A percentile compares a stretch with the other conserved stretches of the same genome.
phyloP scores from a whole-genome alignment of 2,888 invertebrate genomes.

The Bursaphelenchus okinawaensis region DNA sequence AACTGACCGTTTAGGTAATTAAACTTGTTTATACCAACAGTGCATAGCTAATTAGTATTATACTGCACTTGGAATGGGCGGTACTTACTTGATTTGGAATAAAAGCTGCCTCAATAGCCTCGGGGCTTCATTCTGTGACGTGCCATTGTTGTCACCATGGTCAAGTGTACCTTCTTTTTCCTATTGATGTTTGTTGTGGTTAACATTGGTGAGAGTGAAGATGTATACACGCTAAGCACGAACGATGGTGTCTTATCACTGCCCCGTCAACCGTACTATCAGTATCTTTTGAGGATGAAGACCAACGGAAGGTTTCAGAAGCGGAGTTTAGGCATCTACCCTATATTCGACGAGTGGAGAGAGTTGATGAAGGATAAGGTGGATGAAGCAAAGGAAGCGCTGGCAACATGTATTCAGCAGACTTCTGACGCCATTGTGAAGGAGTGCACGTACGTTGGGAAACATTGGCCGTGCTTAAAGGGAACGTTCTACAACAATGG shows the following conservation, averaged over 20 bases:
- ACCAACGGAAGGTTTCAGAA: neutral
- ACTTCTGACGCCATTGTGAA: neutral
- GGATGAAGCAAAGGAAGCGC: neutral
- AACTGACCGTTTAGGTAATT: too few relatives aligned
- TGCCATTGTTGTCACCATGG: too few relatives aligned
- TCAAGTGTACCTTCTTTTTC: too few relatives aligned
- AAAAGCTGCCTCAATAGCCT: too few relatives aligned
- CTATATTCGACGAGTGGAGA: neutral
- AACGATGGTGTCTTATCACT: neutral
- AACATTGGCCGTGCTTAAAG: neutral
- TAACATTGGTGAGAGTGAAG: too few relatives aligned
- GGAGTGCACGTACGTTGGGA: neutral
- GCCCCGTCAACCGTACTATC: neutral
- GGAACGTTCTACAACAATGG: neutral
- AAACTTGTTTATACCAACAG: too few relatives aligned
- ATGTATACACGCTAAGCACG: neutral
- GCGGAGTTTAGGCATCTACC: neutral
- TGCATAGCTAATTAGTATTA: too few relatives aligned
- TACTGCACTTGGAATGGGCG: too few relatives aligned
- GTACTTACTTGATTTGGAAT: too few relatives aligned
- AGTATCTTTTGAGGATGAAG: neutral
- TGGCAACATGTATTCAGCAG: neutral
- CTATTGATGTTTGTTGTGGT: too few relatives aligned
- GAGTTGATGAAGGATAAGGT: neutral
- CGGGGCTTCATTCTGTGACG: too few relatives aligned